A percentile compares a stretch with the other conserved stretches of the same genome.
These are phyloP conservation scores for Glossophaga mutica DNA, from an alignment of 2,797 vertebrate species.

Conservation along the genomic window DNA sequence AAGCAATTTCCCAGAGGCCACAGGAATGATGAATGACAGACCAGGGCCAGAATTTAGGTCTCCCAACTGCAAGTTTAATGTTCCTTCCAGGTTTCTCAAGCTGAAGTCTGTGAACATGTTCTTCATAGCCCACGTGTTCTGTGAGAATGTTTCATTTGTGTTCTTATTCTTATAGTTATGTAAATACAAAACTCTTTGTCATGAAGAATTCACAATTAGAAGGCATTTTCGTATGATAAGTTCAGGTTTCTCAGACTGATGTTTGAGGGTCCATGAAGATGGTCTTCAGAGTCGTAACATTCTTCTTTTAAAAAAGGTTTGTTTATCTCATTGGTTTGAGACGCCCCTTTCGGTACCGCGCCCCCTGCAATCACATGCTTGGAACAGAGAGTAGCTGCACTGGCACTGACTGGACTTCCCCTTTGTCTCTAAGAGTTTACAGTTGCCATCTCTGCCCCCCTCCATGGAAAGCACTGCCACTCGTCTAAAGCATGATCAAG, in stretches of 20 bases:
- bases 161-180: slow-evolving; percentile 15
- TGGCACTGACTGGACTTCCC: background rate
- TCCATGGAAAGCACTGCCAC: background rate
- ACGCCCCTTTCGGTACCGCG: background rate
- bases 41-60: background rate
- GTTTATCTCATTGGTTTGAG: background rate
- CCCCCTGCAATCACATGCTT: background rate
- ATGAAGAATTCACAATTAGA: background rate
- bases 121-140: background rate
- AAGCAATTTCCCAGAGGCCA: background rate
- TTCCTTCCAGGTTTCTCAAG: background rate
- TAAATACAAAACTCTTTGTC: background rate
- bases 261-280: background rate
- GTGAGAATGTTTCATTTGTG: background rate
- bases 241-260: background rate
- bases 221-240: background rate
- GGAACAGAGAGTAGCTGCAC: background rate
- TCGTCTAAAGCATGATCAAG: background rate
- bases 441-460: background rate
- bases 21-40: background rate
- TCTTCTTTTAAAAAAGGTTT: background rate
- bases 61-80: background rate
- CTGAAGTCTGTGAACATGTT: background rate
- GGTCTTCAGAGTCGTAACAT: background rate
- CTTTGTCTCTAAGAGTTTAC: background rate